Evolutionary conservation across 2,888 invertebrate genomes (phyloP).

Genomic region (Euzophera pinguis): DNA sequence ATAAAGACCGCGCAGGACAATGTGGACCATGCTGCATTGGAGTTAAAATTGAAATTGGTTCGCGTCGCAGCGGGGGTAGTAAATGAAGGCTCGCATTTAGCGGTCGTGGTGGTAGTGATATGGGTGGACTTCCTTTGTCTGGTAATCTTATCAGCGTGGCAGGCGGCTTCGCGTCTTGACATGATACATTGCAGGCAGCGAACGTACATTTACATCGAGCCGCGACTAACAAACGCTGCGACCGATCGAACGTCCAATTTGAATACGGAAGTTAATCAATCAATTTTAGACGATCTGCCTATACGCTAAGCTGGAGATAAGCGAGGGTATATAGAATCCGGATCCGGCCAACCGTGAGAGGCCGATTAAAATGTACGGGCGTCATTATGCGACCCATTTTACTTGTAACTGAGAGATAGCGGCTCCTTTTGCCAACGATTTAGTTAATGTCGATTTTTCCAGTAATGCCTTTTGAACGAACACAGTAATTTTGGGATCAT

Average conservation of each 20-base stretch:
- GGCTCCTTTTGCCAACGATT: slow-evolving; percentile 37
- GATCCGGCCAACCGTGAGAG: slow-evolving; percentile 52
- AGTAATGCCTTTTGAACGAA: slow-evolving; percentile 43
- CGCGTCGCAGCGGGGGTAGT: slow-evolving; percentile 44
- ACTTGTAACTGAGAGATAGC: slow-evolving; percentile 45
- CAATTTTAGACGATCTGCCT: slow-evolving; percentile 41
- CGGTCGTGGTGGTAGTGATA: slow-evolving; percentile 71
- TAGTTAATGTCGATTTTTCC: slow-evolving; percentile 50
- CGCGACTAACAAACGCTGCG: slow-evolving; percentile 4
- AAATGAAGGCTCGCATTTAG: slow-evolving; percentile 75
- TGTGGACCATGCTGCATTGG: slow-evolving; percentile 50
- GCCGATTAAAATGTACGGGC: slow-evolving; percentile 64
- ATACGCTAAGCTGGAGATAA: slow-evolving; percentile 36
- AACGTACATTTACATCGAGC: slow-evolving; percentile 14
- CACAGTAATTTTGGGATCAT: slow-evolving; percentile 17
- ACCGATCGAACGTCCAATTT: not conserved
- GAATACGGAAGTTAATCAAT: slow-evolving; percentile 42
- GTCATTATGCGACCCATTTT: slow-evolving; percentile 51
- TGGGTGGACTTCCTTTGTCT: slow-evolving; percentile 79
- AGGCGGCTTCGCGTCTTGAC: slow-evolving; percentile 63
- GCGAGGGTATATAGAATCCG: slow-evolving; percentile 39
- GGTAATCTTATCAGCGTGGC: slow-evolving; percentile 74
- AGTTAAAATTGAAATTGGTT: slow-evolving; percentile 46
- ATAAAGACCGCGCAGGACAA: slow-evolving; percentile 50
- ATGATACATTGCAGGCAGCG: slow-evolving; percentile 62